Conservation (phyloP, 2,888 invertebrate species). For the Silvanus unidentatus region DNA sequence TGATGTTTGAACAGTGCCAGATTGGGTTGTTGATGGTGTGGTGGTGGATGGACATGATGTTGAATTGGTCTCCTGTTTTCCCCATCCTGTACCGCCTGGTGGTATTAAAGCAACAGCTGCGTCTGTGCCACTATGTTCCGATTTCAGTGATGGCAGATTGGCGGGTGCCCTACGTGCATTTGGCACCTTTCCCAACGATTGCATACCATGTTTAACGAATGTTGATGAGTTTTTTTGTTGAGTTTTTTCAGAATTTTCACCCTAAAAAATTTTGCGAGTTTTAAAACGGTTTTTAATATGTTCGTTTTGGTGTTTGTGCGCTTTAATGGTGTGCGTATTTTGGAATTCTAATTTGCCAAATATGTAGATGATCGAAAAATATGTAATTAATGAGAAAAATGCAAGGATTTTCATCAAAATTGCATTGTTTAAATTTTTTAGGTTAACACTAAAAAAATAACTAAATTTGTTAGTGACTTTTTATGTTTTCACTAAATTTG, state of each 20-base stretch:
- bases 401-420: too few species aligned
- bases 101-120: constrained; percentile 73
- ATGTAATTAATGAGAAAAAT: too few species aligned
- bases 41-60: constrained; percentile 11
- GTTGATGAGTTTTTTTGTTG: constrained; percentile 83
- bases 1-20: constrained; percentile 24
- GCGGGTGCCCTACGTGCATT: constrained; percentile 97
- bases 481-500: too few species aligned
- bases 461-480: too few species aligned
- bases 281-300: too few species aligned
- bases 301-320: too few species aligned
- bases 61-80: constrained; percentile 48
- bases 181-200: constrained; percentile 98
- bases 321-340: too few species aligned
- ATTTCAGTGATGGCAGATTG: constrained; percentile 97
- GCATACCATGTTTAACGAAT: constrained; percentile 97
- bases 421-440: too few species aligned
- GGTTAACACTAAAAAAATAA: too few species aligned
- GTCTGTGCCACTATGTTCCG: constrained; percentile 80
- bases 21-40: constrained; percentile 23
- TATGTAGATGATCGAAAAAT: too few species aligned
- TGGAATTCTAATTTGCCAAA: too few species aligned
- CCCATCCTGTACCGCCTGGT: constrained; percentile 76
- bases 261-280: too few species aligned
- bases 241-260: constrained; percentile 81